Conservation (phyloP, 1,140 invertebrate genomes). For the Oryzaephilus surinamensis region DNA sequence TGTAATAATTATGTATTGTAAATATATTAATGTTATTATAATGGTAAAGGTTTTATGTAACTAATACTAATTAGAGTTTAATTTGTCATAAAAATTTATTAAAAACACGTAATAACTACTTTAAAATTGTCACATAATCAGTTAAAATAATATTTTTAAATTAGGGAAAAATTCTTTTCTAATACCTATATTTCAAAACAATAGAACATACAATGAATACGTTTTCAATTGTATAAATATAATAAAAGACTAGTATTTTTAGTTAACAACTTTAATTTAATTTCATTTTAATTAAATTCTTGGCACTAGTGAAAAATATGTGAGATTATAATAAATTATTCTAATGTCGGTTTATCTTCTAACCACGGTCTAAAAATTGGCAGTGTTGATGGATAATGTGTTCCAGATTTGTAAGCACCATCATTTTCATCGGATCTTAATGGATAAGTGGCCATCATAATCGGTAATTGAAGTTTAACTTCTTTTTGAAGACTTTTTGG, state of each 20-base stretch:
- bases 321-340: conserved; percentile 13
- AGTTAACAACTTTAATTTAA: too few relatives aligned
- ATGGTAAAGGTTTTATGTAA: too few relatives aligned
- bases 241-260: neutral
- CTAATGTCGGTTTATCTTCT: conserved; percentile 50
- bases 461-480: conserved; percentile 84
- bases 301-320: conserved; percentile 2
- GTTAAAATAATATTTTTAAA: neutral
- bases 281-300: conserved; percentile 3
- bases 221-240: too few relatives aligned
- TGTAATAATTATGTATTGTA: too few relatives aligned
- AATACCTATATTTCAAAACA: too few relatives aligned
- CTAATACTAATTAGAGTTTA: too few relatives aligned
- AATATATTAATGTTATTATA: too few relatives aligned
- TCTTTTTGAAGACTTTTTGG: conserved; percentile 86
- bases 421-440: conserved; percentile 53
- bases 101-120: too few relatives aligned
- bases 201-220: too few relatives aligned
- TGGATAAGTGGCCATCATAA: conserved; percentile 89
- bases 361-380: conserved; percentile 88
- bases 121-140: too few relatives aligned
- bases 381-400: conserved; percentile 83
- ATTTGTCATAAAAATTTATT: too few relatives aligned
- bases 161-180: too few relatives aligned
- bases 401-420: conserved; percentile 57